These are phyloP conservation scores for Stegodyphus dumicola DNA, from an alignment of 1,140 invertebrate genomes.

Conservation along the genomic window DNA sequence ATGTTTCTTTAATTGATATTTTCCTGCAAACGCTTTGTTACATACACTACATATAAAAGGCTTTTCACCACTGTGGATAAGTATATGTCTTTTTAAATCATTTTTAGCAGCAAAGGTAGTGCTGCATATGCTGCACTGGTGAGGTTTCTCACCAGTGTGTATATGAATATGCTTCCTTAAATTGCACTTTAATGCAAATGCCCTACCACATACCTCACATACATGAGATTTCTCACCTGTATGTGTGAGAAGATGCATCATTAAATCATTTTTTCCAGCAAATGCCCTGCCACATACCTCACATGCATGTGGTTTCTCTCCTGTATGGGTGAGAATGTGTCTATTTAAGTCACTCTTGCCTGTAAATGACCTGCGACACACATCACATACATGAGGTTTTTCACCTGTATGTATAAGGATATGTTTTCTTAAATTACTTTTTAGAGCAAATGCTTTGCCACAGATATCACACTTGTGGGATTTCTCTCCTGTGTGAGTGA, in stretches of 20 bases:
- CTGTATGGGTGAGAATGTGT: background rate
- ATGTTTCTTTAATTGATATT: no score
- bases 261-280: background rate
- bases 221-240: background rate
- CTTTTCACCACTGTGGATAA: constrained; percentile 55
- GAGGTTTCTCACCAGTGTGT: constrained; percentile 1
- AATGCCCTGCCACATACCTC: background rate
- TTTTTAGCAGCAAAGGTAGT: background rate
- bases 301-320: constrained; percentile 72
- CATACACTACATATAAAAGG: constrained; percentile 54
- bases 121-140: background rate
- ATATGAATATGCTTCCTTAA: background rate
- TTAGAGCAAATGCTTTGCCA: background rate
- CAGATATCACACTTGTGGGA: background rate
- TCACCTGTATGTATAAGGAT: background rate
- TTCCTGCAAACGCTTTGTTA: constrained; percentile 16
- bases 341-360: background rate
- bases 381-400: background rate
- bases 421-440: background rate
- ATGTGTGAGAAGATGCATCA: constrained; percentile 11
- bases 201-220: background rate
- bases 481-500: background rate
- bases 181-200: background rate
- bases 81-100: constrained; percentile 8
- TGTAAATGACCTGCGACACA: background rate